Conservation (phyloP, 2,888 invertebrate genomes). For the Anthoptus insignis region DNA sequence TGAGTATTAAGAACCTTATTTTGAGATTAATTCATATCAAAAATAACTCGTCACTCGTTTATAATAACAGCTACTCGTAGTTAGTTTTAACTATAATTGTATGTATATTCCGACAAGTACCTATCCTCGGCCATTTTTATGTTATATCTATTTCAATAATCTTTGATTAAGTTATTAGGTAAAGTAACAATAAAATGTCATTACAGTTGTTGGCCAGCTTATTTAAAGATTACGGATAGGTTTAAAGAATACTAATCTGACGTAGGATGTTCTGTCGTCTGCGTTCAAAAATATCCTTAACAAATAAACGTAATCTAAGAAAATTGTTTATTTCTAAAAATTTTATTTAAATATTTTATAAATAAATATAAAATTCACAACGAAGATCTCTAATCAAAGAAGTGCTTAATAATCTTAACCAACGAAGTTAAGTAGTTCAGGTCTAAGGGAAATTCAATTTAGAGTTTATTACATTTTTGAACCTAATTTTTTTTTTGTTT, state of each 20-base stretch:
- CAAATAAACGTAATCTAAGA: slow-evolving; percentile 2
- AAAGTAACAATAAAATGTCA: not conserved
- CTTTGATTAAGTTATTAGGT: too few relatives aligned
- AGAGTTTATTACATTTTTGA: not conserved
- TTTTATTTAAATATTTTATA: slow-evolving; percentile 5
- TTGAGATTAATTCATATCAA: too few relatives aligned
- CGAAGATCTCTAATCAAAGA: slow-evolving; percentile 22
- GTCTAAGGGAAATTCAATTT: not conserved
- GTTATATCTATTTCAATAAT: too few relatives aligned
- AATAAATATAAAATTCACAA: slow-evolving; percentile 17
- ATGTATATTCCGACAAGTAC: too few relatives aligned
- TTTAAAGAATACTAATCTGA: too few relatives aligned
- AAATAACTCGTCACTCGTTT: too few relatives aligned
- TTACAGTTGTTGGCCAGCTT: too few relatives aligned
- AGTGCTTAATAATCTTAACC: slow-evolving; percentile 1
- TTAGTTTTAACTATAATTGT: too few relatives aligned
- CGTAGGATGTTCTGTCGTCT: slow-evolving; percentile 4
- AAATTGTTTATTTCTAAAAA: not conserved
- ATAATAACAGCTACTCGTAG: too few relatives aligned
- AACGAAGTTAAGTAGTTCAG: not conserved
- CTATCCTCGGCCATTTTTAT: too few relatives aligned
- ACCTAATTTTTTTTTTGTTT: not conserved
- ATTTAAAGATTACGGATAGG: too few relatives aligned
- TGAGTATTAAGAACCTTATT: too few relatives aligned
- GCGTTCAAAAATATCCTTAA: not conserved